These are phyloP conservation scores for Pterocles orientalis DNA, from an alignment of 2,113 vertebrate genomes.

Conservation along the genomic window DNA sequence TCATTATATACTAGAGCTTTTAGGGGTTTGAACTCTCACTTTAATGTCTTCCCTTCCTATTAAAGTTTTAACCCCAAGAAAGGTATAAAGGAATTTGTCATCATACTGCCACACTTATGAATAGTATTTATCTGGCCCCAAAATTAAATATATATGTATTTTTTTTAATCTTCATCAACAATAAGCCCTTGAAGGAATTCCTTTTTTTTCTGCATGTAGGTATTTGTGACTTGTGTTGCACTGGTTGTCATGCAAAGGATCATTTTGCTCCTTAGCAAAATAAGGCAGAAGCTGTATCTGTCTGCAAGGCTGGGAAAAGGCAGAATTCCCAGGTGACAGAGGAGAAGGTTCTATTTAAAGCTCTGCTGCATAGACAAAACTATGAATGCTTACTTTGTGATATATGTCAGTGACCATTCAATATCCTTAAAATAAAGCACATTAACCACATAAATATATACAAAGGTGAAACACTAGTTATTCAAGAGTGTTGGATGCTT, in stretches of 20 bases:
- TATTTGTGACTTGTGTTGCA: not conserved
- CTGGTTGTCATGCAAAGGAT: not conserved
- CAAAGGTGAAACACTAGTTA: not conserved
- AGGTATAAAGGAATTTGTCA: not conserved
- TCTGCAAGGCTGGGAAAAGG: not conserved
- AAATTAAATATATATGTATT: constrained; percentile 49
- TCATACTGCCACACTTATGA: constrained; percentile 62
- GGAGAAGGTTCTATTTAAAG: not conserved
- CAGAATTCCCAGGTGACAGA: not conserved
- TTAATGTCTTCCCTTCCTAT: not conserved
- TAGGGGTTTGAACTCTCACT: not conserved
- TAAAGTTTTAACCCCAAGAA: not conserved
- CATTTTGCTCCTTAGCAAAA: not conserved
- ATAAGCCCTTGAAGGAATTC: constrained; percentile 73
- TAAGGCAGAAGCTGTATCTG: not conserved
- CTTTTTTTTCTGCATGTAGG: not conserved
- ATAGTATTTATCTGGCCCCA: constrained; percentile 82
- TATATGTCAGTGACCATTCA: not conserved
- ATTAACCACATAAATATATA: not conserved
- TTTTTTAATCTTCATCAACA: constrained; percentile 71
- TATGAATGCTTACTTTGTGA: not conserved
- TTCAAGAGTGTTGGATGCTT: not conserved
- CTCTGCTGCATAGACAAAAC: not conserved
- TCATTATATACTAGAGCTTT: not conserved
- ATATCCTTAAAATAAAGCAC: not conserved